These are phyloP conservation scores for Muntiacus reevesi DNA, from an alignment of 2,113 vertebrate species.

Conservation along the genomic window DNA sequence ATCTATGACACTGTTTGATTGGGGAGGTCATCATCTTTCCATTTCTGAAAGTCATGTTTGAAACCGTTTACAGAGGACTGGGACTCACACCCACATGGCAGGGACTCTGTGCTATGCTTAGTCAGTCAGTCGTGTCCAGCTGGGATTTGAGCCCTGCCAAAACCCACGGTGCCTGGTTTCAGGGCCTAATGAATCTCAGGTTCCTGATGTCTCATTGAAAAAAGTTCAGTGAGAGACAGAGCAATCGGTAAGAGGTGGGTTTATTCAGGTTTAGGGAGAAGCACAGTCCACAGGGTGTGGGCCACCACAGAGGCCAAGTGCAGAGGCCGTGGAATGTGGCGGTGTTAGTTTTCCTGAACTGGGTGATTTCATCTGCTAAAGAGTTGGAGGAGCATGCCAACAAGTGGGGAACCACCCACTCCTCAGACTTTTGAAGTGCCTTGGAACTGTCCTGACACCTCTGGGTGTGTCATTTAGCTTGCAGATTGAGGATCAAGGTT, in stretches of 20 bases:
- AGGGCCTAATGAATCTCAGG: neutral
- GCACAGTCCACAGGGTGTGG: neutral
- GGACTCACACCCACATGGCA: neutral
- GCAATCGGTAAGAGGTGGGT: neutral
- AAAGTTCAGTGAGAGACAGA: neutral
- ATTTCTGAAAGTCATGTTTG: neutral
- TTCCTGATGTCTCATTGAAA: neutral
- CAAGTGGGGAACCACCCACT: neutral
- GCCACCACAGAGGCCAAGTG: neutral
- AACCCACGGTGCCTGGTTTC: neutral
- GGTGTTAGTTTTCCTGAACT: neutral
- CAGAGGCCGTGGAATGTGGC: neutral
- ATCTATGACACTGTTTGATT: neutral
- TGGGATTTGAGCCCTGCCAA: neutral
- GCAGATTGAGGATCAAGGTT: neutral
- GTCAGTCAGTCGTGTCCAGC: neutral
- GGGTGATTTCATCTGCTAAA: neutral
- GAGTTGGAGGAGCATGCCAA: neutral
- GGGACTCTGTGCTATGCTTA: neutral
- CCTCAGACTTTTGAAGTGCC: neutral
- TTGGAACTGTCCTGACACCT: neutral
- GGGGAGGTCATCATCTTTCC: neutral
- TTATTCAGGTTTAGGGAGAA: neutral
- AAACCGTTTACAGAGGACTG: neutral
- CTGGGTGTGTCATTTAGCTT: neutral